phyloP scores from a whole-genome alignment of 2,888 invertebrate species.

The Orgyia antiqua region DNA sequence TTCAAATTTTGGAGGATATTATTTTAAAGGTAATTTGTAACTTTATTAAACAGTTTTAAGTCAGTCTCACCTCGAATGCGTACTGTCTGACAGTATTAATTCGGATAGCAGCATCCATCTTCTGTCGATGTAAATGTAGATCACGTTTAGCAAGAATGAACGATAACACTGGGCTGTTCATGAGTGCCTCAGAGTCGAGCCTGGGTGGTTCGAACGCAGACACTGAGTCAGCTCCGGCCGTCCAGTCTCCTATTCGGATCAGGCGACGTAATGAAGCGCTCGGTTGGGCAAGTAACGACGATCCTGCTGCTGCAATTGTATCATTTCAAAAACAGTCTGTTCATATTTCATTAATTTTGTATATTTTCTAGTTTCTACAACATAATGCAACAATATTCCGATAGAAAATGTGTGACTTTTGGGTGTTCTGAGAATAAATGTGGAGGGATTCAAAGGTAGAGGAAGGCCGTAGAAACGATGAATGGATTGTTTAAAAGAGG shows the following conservation, averaged over 20 bases:
- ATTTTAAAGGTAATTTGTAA: too few relatives aligned
- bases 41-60: too few relatives aligned
- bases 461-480: too few relatives aligned
- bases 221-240: conserved; percentile 34
- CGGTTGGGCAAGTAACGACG: conserved; percentile 91
- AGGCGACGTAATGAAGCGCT: conserved; percentile 91
- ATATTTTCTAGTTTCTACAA: too few relatives aligned
- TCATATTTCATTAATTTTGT: too few relatives aligned
- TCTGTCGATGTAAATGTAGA: conserved; percentile 87
- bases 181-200: conserved; percentile 76
- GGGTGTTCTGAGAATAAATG: too few relatives aligned
- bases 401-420: too few relatives aligned
- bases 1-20: too few relatives aligned
- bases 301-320: conserved; percentile 80
- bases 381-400: too few relatives aligned
- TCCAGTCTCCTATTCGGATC: conserved; percentile 67
- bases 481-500: too few relatives aligned
- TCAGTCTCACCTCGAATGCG: conserved; percentile 90
- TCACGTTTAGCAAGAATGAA: conserved; percentile 93
- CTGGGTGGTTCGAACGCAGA: conserved; percentile 58
- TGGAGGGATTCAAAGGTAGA: too few relatives aligned
- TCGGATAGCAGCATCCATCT: conserved; percentile 92
- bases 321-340: too few relatives aligned
- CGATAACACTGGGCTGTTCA: conserved; percentile 89
- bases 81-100: conserved; percentile 89